These are phyloP conservation scores for Candoia aspera DNA, from an alignment of 2,113 vertebrate species.

Conservation along the genomic window DNA sequence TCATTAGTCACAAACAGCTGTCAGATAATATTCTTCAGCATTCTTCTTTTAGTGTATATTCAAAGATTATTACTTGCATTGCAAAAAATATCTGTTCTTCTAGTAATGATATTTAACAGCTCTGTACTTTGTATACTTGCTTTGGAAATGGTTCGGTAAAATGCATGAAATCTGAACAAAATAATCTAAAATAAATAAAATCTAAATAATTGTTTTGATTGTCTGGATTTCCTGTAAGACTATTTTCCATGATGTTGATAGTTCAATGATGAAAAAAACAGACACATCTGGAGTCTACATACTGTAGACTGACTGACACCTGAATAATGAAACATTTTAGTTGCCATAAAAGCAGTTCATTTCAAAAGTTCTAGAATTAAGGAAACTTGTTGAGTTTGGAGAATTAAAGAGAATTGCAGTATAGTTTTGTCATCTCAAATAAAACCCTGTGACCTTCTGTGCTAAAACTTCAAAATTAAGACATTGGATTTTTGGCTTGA, in stretches of 20 bases:
- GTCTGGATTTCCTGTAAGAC: conserved; percentile 17
- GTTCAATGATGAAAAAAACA: neutral
- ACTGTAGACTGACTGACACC: neutral
- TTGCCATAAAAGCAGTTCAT: neutral
- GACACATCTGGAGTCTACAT: neutral
- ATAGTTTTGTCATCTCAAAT: neutral
- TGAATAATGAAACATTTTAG: neutral
- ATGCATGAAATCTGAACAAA: conserved; percentile 1
- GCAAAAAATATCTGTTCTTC: conserved; percentile 12
- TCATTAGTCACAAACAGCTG: conserved; percentile 15
- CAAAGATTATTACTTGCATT: conserved; percentile 28
- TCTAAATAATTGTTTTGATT: conserved; percentile 4
- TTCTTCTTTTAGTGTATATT: conserved; percentile 4
- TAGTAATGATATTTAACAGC: neutral
- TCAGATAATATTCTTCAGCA: conserved; percentile 13
- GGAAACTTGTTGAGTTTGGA: conserved; percentile 8
- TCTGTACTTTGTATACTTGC: neutral
- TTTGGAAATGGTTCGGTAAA: conserved; percentile 13
- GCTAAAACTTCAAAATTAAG: neutral
- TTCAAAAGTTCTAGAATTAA: neutral
- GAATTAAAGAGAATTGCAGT: neutral
- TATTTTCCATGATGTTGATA: neutral
- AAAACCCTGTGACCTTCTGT: neutral
- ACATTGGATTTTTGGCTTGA: neutral
- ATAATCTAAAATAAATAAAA: neutral